These are phyloP conservation scores for Heliothis peltigera DNA, from an alignment of 2,888 invertebrate species.

Conservation along the genomic window DNA sequence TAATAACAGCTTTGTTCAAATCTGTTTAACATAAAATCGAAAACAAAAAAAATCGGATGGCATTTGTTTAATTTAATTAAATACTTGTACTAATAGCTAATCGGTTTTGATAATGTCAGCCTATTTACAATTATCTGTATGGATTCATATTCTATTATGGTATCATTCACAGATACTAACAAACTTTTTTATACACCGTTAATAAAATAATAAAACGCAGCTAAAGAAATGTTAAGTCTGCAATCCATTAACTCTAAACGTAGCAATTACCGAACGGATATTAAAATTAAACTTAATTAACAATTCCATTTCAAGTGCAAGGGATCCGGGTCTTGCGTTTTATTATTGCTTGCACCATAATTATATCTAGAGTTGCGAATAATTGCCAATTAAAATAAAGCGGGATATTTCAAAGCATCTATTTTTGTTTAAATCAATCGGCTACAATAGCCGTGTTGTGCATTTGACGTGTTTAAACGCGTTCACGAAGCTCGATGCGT, in stretches of 20 bases:
- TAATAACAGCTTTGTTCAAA: not conserved
- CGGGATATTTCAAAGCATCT: constrained; percentile 28
- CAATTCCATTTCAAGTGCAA: constrained; percentile 43
- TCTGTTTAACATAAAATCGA: not conserved
- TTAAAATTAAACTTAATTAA: constrained; percentile 57
- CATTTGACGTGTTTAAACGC: constrained; percentile 65
- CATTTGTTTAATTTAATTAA: constrained; percentile 17
- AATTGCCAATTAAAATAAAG: constrained; percentile 54
- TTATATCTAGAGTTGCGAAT: constrained; percentile 52
- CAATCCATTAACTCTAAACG: constrained; percentile 44
- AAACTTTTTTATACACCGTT: not conserved
- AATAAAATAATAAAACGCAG: constrained; percentile 25
- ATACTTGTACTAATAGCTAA: constrained; percentile 19
- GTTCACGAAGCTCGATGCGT: constrained; percentile 61
- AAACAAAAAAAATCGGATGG: not conserved
- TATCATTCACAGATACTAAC: too few relatives aligned
- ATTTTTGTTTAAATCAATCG: constrained; percentile 56
- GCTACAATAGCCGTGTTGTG: constrained; percentile 56
- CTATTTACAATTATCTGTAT: constrained; percentile 28
- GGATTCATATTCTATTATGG: too few relatives aligned
- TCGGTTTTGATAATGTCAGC: constrained; percentile 24
- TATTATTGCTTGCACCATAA: constrained; percentile 46
- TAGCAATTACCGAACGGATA: constrained; percentile 50
- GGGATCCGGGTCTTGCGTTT: constrained; percentile 38
- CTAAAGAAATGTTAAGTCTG: constrained; percentile 37